phyloP scores from a whole-genome alignment of 2,888 invertebrate species.

The Lottia scabra region DNA sequence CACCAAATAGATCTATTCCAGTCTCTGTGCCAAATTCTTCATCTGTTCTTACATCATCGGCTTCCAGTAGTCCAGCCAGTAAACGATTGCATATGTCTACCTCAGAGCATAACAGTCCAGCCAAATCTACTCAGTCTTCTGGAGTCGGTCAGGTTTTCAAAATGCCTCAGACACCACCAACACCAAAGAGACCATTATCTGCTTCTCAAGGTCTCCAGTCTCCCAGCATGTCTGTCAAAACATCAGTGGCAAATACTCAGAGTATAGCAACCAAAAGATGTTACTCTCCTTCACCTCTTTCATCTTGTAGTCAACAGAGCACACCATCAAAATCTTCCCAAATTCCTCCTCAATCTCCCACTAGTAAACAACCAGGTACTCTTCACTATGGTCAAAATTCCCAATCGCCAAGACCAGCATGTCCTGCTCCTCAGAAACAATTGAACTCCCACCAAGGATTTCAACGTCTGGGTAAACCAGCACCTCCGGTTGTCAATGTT shows the following conservation, averaged over 20 bases:
- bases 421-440: conserved; percentile 16
- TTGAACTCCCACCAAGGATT: conserved; percentile 16
- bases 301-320: background rate
- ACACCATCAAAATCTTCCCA: background rate
- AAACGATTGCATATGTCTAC: conserved; percentile 55
- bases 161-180: conserved; percentile 56
- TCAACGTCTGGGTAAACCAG: conserved; percentile 38
- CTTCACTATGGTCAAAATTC: conserved; percentile 18
- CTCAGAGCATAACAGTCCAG: conserved; percentile 50
- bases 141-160: conserved; percentile 44
- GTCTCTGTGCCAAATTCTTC: background rate
- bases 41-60: conserved; percentile 31
- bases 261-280: conserved; percentile 10
- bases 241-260: conserved; percentile 9
- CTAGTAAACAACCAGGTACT: conserved; percentile 9
- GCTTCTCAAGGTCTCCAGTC: conserved; percentile 50
- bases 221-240: conserved; percentile 28
- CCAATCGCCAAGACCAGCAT: conserved; percentile 15
- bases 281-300: conserved; percentile 4
- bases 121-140: conserved; percentile 26
- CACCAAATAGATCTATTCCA: conserved; percentile 3
- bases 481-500: conserved; percentile 61
- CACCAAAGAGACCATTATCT: conserved; percentile 47
- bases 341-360: conserved; percentile 3
- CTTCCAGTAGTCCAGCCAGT: conserved; percentile 57